Evolutionary conservation across 1,140 invertebrate genomes (phyloP).

Genomic region (Ridgeia piscesae): DNA sequence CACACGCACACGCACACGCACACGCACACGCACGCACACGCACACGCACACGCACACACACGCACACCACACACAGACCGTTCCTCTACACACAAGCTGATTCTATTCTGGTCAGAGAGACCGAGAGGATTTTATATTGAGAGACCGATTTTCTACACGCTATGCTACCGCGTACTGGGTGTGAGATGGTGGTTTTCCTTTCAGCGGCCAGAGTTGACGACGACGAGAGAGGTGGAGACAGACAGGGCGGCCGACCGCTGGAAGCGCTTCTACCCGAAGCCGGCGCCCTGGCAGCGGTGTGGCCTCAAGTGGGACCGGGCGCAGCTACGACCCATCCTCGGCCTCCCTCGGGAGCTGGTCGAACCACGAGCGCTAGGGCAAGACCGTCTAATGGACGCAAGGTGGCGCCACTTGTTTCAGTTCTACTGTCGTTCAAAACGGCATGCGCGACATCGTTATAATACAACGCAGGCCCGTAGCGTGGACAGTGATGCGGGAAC

Average conservation of each 20-base stretch:
- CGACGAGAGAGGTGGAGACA: neutral
- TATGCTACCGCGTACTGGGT: too few relatives aligned
- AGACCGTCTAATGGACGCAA: neutral
- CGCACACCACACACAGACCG: too few relatives aligned
- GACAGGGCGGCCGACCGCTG: neutral
- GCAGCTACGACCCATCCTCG: neutral
- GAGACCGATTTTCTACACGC: too few relatives aligned
- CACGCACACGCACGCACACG: too few relatives aligned
- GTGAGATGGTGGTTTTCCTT: neutral
- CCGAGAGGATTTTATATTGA: too few relatives aligned
- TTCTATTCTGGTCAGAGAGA: too few relatives aligned
- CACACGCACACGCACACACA: too few relatives aligned
- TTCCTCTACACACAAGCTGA: too few relatives aligned
- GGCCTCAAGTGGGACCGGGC: neutral
- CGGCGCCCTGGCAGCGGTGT: neutral
- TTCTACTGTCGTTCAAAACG: neutral
- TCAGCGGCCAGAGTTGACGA: neutral
- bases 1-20: too few relatives aligned
- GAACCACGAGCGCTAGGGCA: neutral
- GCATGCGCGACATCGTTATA: neutral
- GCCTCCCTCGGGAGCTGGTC: neutral
- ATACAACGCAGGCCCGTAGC: too few relatives aligned
- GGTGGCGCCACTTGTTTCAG: neutral
- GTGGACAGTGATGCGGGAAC: too few relatives aligned
- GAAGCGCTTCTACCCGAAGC: neutral